Evolutionary conservation across 2,113 vertebrate species (phyloP).

Genomic region (Cygnus buccinator): DNA sequence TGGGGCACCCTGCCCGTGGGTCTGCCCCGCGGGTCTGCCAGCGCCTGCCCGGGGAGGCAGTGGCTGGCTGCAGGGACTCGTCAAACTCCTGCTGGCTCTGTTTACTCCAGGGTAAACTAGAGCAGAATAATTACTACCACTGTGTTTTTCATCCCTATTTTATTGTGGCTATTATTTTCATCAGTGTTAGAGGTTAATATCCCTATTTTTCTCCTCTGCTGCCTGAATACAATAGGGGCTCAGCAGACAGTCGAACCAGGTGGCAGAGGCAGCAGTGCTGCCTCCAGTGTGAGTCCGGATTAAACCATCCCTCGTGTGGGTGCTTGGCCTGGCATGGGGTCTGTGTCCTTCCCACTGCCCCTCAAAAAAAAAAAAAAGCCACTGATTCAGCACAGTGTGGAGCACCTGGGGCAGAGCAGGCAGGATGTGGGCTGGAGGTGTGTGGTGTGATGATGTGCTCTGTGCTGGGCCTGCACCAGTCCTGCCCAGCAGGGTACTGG

Average conservation of each 20-base stretch:
- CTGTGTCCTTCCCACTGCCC: neutral
- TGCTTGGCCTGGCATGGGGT: neutral
- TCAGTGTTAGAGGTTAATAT: slow-evolving; percentile 82
- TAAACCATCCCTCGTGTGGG: neutral
- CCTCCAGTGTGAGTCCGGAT: neutral
- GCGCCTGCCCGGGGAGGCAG: neutral
- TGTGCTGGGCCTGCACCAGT: neutral
- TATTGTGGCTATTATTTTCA: slow-evolving; percentile 82
- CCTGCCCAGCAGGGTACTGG: rapidly evolving
- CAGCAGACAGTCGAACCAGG: slow-evolving; percentile 38
- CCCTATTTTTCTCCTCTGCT: slow-evolving; percentile 79
- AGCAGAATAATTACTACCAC: slow-evolving; percentile 72
- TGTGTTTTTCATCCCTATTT: slow-evolving; percentile 69
- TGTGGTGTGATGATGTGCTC: neutral
- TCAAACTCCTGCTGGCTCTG: neutral
- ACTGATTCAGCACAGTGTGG: neutral
- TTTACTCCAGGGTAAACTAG: slow-evolving; percentile 53
- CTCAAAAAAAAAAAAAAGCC: neutral
- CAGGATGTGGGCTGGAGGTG: neutral
- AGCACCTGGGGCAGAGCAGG: neutral
- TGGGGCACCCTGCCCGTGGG: too few species aligned
- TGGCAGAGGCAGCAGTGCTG: slow-evolving; percentile 34
- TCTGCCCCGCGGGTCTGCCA: too few species aligned
- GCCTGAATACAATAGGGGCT: slow-evolving; percentile 75
- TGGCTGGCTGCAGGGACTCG: neutral